Evolutionary conservation across 2,797 vertebrate genomes (phyloP), one percentile per base, ranked within the genome.

Genomic region (Poecilia gillii): DNA sequence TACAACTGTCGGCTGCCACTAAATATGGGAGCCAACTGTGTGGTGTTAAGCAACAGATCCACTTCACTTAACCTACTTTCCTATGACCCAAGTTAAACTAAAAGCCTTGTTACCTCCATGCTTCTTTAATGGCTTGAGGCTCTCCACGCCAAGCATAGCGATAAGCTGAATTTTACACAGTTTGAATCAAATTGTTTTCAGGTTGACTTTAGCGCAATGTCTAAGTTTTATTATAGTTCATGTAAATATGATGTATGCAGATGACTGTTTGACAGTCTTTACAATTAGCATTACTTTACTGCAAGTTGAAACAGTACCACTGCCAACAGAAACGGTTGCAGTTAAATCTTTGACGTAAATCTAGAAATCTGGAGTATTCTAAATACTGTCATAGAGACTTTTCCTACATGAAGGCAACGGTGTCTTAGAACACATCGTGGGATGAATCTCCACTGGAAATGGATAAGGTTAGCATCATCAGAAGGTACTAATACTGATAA

Each of bases 21-120:
- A 89, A 91, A 90, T 85, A 88, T 93, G 91, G 82, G 91, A 88
- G 86, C 84, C 91, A 90, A 90, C 91, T 92, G 85, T 89, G 85
- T 77, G 41, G 87, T 79, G 90, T 94, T 92, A 88, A 84, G 89
- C 92, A 93, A 92, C 75, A 88, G 76, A 87, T 77, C 90, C 86
- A 84, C 85, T 92, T 90, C 88, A 88, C 91, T 93, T 91, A 93
- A 94, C 93, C 93, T 87, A 94, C 88, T 93, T 94, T 90, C 81
- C 83, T 84, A 47, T 81, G 90, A 86, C 85, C 82, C 88, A 91
- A 91, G 91, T 94, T 94, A 91, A 83, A 88, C 47, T 83, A 80
- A 82, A 57, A 87, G 84, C 89, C 84, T 51, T 75, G 89, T 94
- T 91, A 90, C 89, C 87, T 85, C 84, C 86, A 83, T 87, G 82